Conservation (phyloP, 2,113 vertebrate genomes). For the Enhydra lutris region DNA sequence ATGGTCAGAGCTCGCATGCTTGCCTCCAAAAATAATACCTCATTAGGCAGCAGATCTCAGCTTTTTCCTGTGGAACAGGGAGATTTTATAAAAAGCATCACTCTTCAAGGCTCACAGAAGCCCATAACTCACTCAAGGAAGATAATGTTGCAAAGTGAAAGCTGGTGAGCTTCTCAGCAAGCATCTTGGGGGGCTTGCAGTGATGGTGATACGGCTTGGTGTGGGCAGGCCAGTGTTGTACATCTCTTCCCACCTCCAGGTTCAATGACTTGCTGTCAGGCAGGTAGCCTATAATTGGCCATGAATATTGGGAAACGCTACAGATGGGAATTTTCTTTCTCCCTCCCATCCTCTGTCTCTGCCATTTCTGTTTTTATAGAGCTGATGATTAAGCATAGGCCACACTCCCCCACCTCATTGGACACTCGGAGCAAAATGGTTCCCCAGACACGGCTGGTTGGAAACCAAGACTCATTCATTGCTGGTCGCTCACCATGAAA, state of each 20-base stretch:
- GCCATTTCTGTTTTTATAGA: not conserved
- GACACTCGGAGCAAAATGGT: not conserved
- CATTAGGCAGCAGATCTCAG: conserved; percentile 9
- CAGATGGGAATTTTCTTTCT: not conserved
- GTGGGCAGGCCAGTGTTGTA: not conserved
- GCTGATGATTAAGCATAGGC: not conserved
- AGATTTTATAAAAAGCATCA: not conserved
- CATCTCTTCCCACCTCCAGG: not conserved
- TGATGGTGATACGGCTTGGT: not conserved
- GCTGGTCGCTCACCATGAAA: not conserved
- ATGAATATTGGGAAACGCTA: not conserved
- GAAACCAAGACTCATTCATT: not conserved
- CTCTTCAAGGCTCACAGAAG: not conserved
- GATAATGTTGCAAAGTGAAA: not conserved
- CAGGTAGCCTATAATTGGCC: not conserved
- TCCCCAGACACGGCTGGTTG: not conserved
- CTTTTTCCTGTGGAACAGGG: not conserved
- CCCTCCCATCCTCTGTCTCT: not conserved
- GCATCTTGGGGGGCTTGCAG: no score
- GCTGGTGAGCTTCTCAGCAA: not conserved
- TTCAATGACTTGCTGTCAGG: not conserved
- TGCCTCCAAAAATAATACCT: conserved; percentile 52
- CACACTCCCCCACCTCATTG: not conserved
- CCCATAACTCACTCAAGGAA: not conserved
- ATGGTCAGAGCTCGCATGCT: not conserved